Evolutionary conservation across 2,113 vertebrate genomes (phyloP).

Genomic region (Podarcis raffonei): DNA sequence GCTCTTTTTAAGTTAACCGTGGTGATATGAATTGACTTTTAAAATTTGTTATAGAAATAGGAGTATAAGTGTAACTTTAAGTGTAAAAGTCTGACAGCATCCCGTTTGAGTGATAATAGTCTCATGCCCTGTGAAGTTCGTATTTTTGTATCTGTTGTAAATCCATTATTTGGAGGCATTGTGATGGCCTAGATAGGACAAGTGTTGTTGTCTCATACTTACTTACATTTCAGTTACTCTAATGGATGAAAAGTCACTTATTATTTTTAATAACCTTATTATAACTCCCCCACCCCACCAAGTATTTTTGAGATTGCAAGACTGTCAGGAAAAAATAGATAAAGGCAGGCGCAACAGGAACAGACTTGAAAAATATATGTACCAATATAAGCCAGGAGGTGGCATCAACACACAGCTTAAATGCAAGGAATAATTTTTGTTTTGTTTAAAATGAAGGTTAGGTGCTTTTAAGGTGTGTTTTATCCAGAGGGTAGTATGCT

Average conservation of each 20-base stretch:
- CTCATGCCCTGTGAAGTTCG: not conserved
- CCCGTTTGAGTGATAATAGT: not conserved
- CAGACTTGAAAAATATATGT: not conserved
- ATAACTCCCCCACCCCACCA: not conserved
- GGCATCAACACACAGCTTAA: slow-evolving; percentile 47
- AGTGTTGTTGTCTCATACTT: not conserved
- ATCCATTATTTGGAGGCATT: not conserved
- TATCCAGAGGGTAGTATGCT: not conserved
- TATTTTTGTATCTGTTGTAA: not conserved
- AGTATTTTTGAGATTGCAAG: not conserved
- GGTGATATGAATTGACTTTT: not conserved
- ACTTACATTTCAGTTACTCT: not conserved
- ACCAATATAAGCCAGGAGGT: slow-evolving; percentile 53
- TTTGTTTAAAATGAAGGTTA: not conserved
- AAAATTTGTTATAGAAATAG: not conserved
- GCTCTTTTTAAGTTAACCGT: not conserved
- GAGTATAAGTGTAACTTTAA: not conserved
- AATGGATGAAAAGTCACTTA: not conserved
- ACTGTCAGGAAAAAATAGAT: not conserved
- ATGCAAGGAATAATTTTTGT: not conserved
- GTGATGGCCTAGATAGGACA: not conserved
- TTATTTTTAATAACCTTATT: not conserved
- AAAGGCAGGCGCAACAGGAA: not conserved
- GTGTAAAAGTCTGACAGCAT: not conserved
- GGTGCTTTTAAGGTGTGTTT: not conserved